Evolutionary conservation across 2,113 vertebrate genomes (phyloP), one percentile per base, ranked within the genome.

Genomic region (Scomber colias): DNA sequence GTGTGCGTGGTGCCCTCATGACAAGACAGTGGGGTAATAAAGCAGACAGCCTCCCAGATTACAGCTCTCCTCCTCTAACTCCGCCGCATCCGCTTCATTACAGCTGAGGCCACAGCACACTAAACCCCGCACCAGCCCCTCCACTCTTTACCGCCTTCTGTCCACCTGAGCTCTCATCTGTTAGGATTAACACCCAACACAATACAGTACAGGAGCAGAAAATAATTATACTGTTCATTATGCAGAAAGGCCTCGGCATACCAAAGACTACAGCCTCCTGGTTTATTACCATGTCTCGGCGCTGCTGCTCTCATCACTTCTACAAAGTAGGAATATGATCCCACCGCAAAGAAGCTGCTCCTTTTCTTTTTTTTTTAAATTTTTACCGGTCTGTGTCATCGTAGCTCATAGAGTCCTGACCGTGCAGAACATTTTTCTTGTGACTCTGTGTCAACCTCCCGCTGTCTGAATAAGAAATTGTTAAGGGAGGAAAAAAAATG

Each of bases 101-200:
- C 78, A 87, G 79, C 68, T 71, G 84, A 82, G 81, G 83, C 78
- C 85, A 56, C 70, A 35, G 77, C 69, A 21, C 80, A 54, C 76
- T 83, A 88, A 87, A 81, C 70, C 77, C 75, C 9, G 55, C 73
- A 74, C 54, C 84, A 82, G 81, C 75, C 69, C 65, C 48, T 16
- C n/a, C 46, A 64, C 81, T 85, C 75, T 87, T 85, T 84, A 74
- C 88, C 62, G 73, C 83, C 90, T 75, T 90, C 85, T 75, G 88
- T 88, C 85, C 88, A 90, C 89, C 82, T 79, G 82, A 87, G 81
- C 82, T 64, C 83, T 86, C 83, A 61, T 87, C 82, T 90, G 83
- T 84, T 63, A 45, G 76, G 79, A 82, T 87, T 81, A 87, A 68
- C 51, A 55, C 59, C 81, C 16, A 4, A 70, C 59, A 82, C 83